Evolutionary conservation across 2,797 vertebrate species (phyloP), one percentile per base, ranked within the genome.

Genomic region (Danio tinwini): DNA sequence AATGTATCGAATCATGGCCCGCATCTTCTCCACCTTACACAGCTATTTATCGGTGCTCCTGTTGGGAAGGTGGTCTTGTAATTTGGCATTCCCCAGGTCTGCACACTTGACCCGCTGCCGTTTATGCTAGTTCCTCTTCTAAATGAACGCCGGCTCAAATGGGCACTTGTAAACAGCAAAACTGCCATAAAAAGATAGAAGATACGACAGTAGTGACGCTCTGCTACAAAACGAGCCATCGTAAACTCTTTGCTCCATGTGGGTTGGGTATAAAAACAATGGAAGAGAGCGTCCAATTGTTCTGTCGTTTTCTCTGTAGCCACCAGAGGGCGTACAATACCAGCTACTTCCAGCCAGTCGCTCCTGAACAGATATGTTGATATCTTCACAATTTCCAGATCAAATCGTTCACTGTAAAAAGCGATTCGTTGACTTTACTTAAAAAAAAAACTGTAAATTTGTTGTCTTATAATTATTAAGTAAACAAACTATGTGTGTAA

Each of bases 1-100:
- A 84, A 97, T 96, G 90, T 96, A 96, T 58, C 91, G 89, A 83
- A 96, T 95, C 70, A 96, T 94, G 0, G 95, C 95, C 0, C 95
- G 85, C 59, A 96, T 91, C 0, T 95, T 96, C 90, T 96, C 93
- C 90, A 96, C 95, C 86, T 96, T 96, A 88, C 94, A 97, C 61
- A 96, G 91, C 1, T 94, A 88, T 59, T 93, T 94, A 82, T 94
- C 94, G 0, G 91, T 82, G 50, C 87, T 83, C 2, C 88, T 90
- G 0, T 91, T 92, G 0, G 95, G 95, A 16, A 96, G 93, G 89
- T 95, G 95, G 68, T 94, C 91, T 1, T 95, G 86, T 53, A 96
- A 93, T 47, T 93, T 91, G 71, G 95, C 92, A 17, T 95, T 95
- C 47, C 95, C 95, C 85, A 94, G 94, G 76, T 96, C 95, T 39